Conservation (phyloP, 1,140 invertebrate genomes). For the Drosophila athabasca region DNA sequence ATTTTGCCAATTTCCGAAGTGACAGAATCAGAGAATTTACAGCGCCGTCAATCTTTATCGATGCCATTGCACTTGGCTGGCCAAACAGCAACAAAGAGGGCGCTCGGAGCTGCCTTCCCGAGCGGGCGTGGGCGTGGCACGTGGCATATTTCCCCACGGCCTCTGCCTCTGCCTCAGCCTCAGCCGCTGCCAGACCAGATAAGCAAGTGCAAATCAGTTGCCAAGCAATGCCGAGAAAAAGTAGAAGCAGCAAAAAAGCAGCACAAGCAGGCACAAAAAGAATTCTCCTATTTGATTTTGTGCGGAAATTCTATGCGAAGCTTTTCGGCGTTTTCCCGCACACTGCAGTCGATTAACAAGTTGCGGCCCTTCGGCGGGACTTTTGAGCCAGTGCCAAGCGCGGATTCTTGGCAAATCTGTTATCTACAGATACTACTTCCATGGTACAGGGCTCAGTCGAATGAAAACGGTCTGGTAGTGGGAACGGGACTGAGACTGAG, state of each 20-base stretch:
- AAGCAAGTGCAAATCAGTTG: constrained; percentile 77
- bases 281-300: constrained; percentile 71
- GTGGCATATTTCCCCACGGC: constrained; percentile 56
- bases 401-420: constrained; percentile 67
- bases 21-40: constrained; percentile 83
- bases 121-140: constrained; percentile 36
- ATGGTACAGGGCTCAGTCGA: constrained; percentile 40
- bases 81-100: constrained; percentile 54
- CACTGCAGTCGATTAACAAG: constrained; percentile 63
- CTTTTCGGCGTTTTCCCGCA: constrained; percentile 26
- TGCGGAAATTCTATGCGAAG: constrained; percentile 52
- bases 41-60: constrained; percentile 82
- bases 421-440: constrained; percentile 49
- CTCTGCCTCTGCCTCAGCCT: constrained; percentile 16
- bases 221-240: constrained; percentile 36
- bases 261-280: constrained; percentile 27
- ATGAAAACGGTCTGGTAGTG: constrained; percentile 40
- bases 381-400: constrained; percentile 66
- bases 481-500: neutral
- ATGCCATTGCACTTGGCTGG: constrained; percentile 73
- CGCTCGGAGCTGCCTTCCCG: neutral
- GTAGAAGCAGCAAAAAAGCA: constrained; percentile 6
- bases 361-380: constrained; percentile 36
- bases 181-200: constrained; percentile 42
- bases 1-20: constrained; percentile 83